Conservation (phyloP, 2,113 vertebrate genomes). For the Rhineura floridana region DNA sequence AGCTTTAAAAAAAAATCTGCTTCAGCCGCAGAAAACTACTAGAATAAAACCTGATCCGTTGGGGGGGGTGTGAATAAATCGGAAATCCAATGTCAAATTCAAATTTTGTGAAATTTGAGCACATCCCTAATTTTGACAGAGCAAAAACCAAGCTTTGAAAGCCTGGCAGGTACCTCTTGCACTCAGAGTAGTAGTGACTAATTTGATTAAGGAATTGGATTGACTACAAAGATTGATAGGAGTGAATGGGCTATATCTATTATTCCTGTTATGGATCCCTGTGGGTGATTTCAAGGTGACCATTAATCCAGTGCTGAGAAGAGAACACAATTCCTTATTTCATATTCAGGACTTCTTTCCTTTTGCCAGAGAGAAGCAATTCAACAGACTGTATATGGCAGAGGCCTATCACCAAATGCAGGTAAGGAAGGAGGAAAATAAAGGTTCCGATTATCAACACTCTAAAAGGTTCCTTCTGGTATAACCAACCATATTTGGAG, state of each 20-base stretch:
- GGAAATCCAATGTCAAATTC: no score
- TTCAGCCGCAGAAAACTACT: no score
- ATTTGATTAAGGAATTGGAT: not conserved
- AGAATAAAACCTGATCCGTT: no score
- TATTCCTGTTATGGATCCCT: not conserved
- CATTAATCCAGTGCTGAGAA: not conserved
- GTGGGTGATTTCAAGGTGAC: not conserved
- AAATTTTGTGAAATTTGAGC: no score
- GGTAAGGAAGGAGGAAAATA: not conserved
- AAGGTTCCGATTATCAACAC: no score
- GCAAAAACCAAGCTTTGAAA: not conserved
- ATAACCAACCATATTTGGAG: no score
- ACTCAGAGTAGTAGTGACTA: not conserved
- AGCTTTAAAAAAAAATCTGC: no score
- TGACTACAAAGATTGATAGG: not conserved
- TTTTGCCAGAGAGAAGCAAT: not conserved
- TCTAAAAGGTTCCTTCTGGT: no score
- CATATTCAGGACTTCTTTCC: not conserved
- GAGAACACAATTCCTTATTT: not conserved
- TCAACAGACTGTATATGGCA: not conserved
- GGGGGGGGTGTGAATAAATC: no score
- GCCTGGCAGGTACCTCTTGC: not conserved
- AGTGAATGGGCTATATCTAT: not conserved
- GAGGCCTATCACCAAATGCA: not conserved
- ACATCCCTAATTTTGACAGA: no score